phyloP scores from a whole-genome alignment of 2,797 vertebrate genomes.

The Pantherophis vulpinus region DNA sequence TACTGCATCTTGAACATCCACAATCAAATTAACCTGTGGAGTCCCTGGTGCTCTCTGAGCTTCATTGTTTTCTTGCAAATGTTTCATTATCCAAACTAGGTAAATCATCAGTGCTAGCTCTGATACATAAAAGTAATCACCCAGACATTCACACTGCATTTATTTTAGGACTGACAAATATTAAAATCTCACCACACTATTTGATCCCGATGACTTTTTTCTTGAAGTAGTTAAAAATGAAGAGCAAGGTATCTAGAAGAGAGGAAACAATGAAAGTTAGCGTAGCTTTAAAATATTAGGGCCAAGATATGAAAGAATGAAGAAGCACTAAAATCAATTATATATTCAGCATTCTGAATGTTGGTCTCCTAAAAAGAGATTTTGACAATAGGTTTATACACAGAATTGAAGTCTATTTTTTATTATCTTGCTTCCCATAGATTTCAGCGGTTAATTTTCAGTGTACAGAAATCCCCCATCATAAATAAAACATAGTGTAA shows the following conservation, averaged over 20 bases:
- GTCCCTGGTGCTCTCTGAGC: background rate
- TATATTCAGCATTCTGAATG: background rate
- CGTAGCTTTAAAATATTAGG: background rate
- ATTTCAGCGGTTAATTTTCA: background rate
- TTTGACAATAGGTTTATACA: background rate
- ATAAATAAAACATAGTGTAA: background rate
- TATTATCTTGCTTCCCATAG: background rate
- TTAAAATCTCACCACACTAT: slow-evolving; percentile 68
- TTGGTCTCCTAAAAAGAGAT: background rate
- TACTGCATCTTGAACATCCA: background rate
- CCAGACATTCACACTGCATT: background rate
- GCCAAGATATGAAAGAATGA: background rate
- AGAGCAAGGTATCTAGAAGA: slow-evolving; percentile 79
- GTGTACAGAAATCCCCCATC: background rate
- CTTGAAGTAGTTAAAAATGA: slow-evolving; percentile 78
- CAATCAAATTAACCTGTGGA: background rate
- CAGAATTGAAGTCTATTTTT: background rate
- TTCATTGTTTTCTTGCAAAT: background rate
- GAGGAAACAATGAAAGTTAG: slow-evolving; percentile 26
- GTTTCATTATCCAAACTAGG: background rate
- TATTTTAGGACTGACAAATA: background rate
- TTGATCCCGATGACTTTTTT: slow-evolving; percentile 44
- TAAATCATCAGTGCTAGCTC: background rate
- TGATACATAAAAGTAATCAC: background rate
- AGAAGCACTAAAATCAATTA: background rate